These are phyloP conservation scores for Amphiprion clarkii DNA, from an alignment of 2,797 vertebrate genomes.

Conservation along the genomic window DNA sequence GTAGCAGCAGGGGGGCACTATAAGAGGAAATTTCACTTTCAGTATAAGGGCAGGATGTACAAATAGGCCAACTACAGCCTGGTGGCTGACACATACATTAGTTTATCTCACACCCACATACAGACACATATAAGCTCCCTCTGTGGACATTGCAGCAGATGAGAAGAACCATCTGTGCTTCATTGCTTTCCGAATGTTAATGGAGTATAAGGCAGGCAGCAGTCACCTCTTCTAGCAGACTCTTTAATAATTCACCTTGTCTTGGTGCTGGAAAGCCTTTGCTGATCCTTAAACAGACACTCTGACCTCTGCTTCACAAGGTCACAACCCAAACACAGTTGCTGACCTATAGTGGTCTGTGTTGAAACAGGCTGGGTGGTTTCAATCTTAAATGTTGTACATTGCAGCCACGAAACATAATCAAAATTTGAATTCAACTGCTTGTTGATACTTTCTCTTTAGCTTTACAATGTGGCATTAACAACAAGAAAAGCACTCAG, in stretches of 20 bases:
- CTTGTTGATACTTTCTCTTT: neutral
- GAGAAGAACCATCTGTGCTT: slow-evolving; percentile 64
- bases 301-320: slow-evolving; percentile 54
- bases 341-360: slow-evolving; percentile 16
- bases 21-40: slow-evolving; percentile 51
- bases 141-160: slow-evolving; percentile 38
- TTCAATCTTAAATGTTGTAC: slow-evolving; percentile 7
- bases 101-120: slow-evolving; percentile 62
- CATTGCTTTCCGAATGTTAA: slow-evolving; percentile 25
- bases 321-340: slow-evolving; percentile 24
- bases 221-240: slow-evolving; percentile 37
- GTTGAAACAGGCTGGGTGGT: neutral
- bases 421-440: slow-evolving; percentile 10
- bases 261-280: slow-evolving; percentile 36
- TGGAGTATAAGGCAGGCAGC: slow-evolving; percentile 19
- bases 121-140: slow-evolving; percentile 50
- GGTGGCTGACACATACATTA: slow-evolving; percentile 46
- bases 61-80: slow-evolving; percentile 56
- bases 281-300: slow-evolving; percentile 31
- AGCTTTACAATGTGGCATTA: neutral
- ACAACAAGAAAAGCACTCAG: neutral
- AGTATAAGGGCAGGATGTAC: slow-evolving; percentile 52
- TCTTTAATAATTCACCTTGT: slow-evolving; percentile 70
- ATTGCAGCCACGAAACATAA: neutral
- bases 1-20: slow-evolving; percentile 23